Evolutionary conservation across 37 sponge, comb jelly and placozoan genomes (phyloP), one percentile per base, ranked within the genome.

Genomic region (Diacarnus erythraeanus): DNA sequence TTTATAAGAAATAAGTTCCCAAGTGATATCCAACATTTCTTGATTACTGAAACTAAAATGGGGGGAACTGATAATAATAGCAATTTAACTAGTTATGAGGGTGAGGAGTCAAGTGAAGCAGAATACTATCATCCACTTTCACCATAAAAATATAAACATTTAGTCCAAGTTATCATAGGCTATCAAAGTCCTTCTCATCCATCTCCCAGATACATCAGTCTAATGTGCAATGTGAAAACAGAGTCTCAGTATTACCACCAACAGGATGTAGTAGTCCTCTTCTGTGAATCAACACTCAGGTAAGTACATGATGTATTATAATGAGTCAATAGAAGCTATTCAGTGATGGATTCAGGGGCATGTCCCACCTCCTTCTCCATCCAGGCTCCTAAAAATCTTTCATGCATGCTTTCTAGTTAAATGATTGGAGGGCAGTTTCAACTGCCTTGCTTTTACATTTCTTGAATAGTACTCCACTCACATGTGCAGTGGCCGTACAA

Each of bases 271-370:
- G 87, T 86, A 38, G 90, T 95, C 21, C 83, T 87, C 40, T 92
- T 95, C 79, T 78, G 87, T 27, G 96, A 95, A 60, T 79, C 96
- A 5, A 87, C 96, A 8, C 80, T 86, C 12, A 85, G 93, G 96
- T 92, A 79, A 47, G 78, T 69, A 42, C 26, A 47, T 47, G 51
- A 47, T 47, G 12, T 47, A 12, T 15, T 47, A 47, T 12, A 47
- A 47, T 6, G 12, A 15, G 51, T 47, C 12, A 47, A 47, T 47
- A n/a, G n/a, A n/a, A n/a, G n/a, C n/a, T n/a, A n/a, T n/a, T n/a
- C n/a, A n/a, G n/a, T n/a, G n/a, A n/a, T n/a, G n/a, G n/a, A n/a
- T n/a, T n/a, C n/a, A n/a, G n/a, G n/a, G n/a, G n/a, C n/a, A 42
- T 37, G 10, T 69, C 18, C 38, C 34, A 38, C 38, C 40, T 30